A percentile compares a stretch with the other conserved stretches of the same genome.
Conservation (phyloP, 2,113 vertebrate genomes). For the Scopus umbretta region DNA sequence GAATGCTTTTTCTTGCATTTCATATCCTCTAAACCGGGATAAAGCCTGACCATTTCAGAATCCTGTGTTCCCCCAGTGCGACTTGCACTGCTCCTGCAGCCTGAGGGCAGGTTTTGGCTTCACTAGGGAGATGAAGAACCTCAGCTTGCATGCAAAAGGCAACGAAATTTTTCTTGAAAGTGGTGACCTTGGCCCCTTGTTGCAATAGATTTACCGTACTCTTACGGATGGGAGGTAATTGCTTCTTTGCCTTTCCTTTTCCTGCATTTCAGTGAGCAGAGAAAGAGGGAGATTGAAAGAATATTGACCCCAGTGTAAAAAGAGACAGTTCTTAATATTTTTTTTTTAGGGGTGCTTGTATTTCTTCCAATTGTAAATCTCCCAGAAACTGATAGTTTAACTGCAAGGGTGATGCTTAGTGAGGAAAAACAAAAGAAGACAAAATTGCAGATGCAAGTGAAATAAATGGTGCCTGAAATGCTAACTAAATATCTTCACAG, state of each 20-base stretch:
- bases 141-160: background rate
- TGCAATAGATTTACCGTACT: background rate
- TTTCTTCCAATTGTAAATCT: background rate
- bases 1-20: background rate
- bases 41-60: background rate
- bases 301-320: background rate
- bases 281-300: background rate
- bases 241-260: background rate
- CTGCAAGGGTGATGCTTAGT: background rate
- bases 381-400: background rate
- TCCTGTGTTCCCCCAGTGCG: background rate
- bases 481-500: background rate
- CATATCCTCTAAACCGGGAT: background rate
- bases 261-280: background rate
- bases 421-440: background rate
- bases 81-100: background rate
- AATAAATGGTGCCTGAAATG: constrained; percentile 11
- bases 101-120: background rate
- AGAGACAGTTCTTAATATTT: background rate
- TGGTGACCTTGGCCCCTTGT: background rate
- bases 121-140: background rate
- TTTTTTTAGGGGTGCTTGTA: background rate
- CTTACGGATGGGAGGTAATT: background rate
- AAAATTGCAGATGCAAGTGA: background rate
- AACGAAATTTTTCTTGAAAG: constrained; percentile 5